These are phyloP conservation scores for Hololepta plana DNA, from an alignment of 2,888 invertebrate genomes.

Conservation along the genomic window DNA sequence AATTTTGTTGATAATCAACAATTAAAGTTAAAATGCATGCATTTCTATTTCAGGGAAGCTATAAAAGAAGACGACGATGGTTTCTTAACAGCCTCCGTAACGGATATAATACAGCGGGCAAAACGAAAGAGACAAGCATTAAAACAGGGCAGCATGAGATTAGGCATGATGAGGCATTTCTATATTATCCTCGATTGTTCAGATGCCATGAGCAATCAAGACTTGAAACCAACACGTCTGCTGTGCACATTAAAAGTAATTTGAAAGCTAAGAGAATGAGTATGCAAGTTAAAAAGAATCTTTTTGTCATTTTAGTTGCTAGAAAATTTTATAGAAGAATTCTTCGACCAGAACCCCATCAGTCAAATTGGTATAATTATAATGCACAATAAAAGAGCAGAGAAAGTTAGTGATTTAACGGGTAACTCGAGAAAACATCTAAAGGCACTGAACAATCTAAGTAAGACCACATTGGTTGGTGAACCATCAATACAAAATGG, in stretches of 20 bases:
- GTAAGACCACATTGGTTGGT: conserved; percentile 54
- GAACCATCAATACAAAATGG: conserved; percentile 96
- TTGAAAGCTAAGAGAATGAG: conserved; percentile 4
- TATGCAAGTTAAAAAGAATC: no score
- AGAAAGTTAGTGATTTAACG: conserved; percentile 77
- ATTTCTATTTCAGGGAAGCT: conserved; percentile 53
- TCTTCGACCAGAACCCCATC: conserved; percentile 96
- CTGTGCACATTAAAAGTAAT: conserved; percentile 70
- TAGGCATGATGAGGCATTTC: conserved; percentile 98
- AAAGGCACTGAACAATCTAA: conserved; percentile 44
- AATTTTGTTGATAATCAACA: neutral
- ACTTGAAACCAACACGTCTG: conserved; percentile 84
- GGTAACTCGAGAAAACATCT: conserved; percentile 71
- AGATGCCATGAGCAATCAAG: conserved; percentile 85
- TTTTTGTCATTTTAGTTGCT: conserved; percentile 57
- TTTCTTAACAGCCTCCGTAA: conserved; percentile 73
- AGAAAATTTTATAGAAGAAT: conserved; percentile 88
- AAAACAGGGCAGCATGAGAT: conserved; percentile 57
- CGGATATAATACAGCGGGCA: conserved; percentile 80
- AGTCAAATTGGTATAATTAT: conserved; percentile 89
- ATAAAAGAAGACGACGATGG: conserved; percentile 94
- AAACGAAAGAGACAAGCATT: conserved; percentile 60
- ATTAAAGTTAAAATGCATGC: conserved; percentile 1
- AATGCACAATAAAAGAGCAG: conserved; percentile 85
- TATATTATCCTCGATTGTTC: conserved; percentile 86